Evolutionary conservation across 2,113 vertebrate species (phyloP), one percentile per base, ranked within the genome.

Genomic region (Peromyscus leucopus): DNA sequence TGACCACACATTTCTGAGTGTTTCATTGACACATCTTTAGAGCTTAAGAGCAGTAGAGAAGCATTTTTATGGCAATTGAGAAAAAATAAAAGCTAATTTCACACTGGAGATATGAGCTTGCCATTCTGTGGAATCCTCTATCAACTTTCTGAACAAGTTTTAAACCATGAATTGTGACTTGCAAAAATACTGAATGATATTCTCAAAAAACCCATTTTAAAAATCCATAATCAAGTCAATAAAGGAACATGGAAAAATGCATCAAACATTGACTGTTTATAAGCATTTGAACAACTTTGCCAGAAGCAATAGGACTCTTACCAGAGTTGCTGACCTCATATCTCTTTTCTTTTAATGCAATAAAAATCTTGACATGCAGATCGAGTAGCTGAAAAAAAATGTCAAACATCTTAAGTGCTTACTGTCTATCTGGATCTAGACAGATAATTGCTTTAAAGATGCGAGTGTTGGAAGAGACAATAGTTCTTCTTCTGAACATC

Each of bases 351-450:
- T 89, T 95, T 96, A 96, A 89, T 86, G 55, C 93, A 72, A 93
- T 63, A 55, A 72, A 97, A 91, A 88, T 88, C 21, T 97, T 87
- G 87, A 95, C 78, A 84, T 0, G 5, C 11, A 90, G 74, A 93
- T 46, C 31, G 69, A 87, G n/a, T 46, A 46, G 67, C 91, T 55
- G 36, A n/a, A 79, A 51, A 51, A 48, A 78, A 74, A 83, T 90
- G 90, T 80, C 96, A 97, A 88, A 46, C 90, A 75, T 93, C 94
- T 92, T 87, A 96, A 95, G 83, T 79, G 87, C n/a, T n/a, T 96
- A 48, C 65, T 65, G 75, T 71, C 42, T 93, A 63, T 36, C 72
- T 96, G 90, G 71, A 84, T 71, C 79, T 85, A 57, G 79, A 90
- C 63, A 71, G 78, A 92, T 93, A 76, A 84, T 94, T 67, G 33